These are phyloP conservation scores for Porites evermanni DNA, from an alignment of 92 coral and sea anemone species.

Conservation along the genomic window DNA sequence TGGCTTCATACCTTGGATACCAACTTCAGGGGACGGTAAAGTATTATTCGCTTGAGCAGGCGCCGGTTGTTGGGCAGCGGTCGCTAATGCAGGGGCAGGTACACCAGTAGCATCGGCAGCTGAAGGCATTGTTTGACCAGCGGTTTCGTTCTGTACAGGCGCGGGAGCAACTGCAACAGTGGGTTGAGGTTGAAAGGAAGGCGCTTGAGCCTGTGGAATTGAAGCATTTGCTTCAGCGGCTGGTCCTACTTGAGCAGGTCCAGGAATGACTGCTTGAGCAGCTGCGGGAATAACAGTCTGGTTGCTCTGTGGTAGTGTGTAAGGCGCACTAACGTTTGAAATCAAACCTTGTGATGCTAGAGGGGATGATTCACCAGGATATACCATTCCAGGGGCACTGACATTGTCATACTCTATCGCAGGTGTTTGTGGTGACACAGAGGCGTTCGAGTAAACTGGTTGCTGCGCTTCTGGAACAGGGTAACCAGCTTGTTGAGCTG, in stretches of 20 bases:
- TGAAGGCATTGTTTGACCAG: conserved; percentile 34
- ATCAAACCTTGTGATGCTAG: conserved; percentile 5
- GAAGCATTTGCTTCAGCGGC: conserved; percentile 23
- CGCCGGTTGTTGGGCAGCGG: conserved; percentile 40
- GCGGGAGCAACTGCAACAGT: conserved; percentile 17
- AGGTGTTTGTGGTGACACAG: conserved; percentile 30
- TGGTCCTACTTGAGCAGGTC: conserved; percentile 1
- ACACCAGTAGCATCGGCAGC: conserved; percentile 35
- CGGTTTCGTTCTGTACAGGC: conserved; percentile 26
- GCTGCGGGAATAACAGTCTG: conserved; percentile 2
- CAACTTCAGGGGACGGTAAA: conserved; percentile 14
- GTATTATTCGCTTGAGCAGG: conserved; percentile 31
- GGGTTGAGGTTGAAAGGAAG: conserved; percentile 26
- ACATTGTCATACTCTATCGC: conserved; percentile 11
- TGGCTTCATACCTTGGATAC: neutral
- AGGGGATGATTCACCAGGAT: neutral
- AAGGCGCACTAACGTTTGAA: neutral
- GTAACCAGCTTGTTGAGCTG: conserved; percentile 8
- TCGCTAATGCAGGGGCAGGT: conserved; percentile 2
- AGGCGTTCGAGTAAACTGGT: neutral
- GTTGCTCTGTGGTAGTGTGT: neutral
- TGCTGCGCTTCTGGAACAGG: conserved; percentile 8
- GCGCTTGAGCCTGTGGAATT: conserved; percentile 28
- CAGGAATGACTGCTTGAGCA: neutral
- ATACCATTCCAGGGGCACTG: neutral